Evolutionary conservation across 2,113 vertebrate genomes (phyloP), one percentile per base, ranked within the genome.

Genomic region (Motacilla tschutschensis): DNA sequence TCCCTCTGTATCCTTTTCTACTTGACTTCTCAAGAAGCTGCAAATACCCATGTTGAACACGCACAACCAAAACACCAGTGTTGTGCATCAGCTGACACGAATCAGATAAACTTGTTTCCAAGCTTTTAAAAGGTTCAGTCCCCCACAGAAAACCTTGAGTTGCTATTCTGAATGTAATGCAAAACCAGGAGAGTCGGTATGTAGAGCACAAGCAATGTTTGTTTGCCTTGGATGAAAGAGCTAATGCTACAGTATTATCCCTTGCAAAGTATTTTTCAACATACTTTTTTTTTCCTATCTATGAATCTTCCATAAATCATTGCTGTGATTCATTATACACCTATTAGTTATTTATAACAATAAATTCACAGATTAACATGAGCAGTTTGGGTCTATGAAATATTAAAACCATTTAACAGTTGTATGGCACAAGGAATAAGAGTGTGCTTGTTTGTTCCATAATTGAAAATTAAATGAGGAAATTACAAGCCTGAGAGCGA

Each of bases 281-380:
- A 33, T 40, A 40, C 13, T 29, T 40, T 78, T 33, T 33, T 75
- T 58, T 51, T 25, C 36, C 12, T 54, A 11, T n/a, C 63, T 83
- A 19, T 72, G 54, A 79, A 51, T 84, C 70, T 76, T 76, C 88
- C 71, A 93, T 83, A 83, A 90, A 58, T 57, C 55, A 2, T 69
- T 76, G 26, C 64, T 24, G 6, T 25, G 17, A 65, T 86, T 92
- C 92, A 93, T 92, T 90, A 88, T 86, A 81, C 20, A 67, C 44
- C 55, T 90, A 90, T 93, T 92, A 91, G 93, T 93, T 95, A 93
- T 92, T 94, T 82, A 91, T 93, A 93, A 85, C 89, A 74, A 92
- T 63, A 91, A 64, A 79, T 67, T 91, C 88, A 60, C 46, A 87
- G 78, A 94, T 92, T 90, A 90, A 76, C 79, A 66, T 44, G 57